These are phyloP conservation scores for Vulpes ferrilata DNA, from an alignment of 2,113 vertebrate species.

Conservation along the genomic window DNA sequence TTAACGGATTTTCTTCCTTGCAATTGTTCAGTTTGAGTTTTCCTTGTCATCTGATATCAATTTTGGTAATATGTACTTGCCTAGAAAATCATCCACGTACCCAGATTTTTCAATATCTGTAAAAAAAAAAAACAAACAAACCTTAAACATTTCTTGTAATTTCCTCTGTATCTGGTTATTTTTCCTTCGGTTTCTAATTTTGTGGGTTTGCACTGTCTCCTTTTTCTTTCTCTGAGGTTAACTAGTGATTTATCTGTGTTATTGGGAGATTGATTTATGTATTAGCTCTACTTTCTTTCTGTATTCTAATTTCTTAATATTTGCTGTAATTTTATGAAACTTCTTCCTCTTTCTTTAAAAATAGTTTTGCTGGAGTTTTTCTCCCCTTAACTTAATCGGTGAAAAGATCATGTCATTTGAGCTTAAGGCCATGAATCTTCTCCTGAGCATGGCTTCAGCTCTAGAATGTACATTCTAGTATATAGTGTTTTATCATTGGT, in stretches of 20 bases:
- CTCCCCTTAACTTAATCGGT: neutral
- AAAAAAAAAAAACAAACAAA: neutral
- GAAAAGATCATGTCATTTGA: neutral
- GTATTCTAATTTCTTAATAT: neutral
- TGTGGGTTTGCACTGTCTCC: neutral
- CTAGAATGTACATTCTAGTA: neutral
- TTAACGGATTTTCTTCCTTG: neutral
- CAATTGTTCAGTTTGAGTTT: neutral
- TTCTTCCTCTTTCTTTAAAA: neutral
- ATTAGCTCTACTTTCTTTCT: neutral
- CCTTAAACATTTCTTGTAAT: neutral
- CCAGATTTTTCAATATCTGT: slow-evolving; percentile 4
- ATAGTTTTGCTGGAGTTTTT: neutral
- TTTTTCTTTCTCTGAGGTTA: neutral
- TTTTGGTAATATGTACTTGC: neutral
- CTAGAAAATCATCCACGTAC: neutral
- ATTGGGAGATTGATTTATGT: neutral
- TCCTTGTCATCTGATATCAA: neutral
- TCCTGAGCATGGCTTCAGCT: neutral
- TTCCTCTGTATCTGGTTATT: neutral
- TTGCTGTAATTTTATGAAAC: neutral
- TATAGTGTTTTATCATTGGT: neutral
- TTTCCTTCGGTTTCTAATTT: neutral
- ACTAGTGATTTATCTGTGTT: neutral
- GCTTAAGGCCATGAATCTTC: neutral